These are phyloP conservation scores for Agrotis puta DNA, from an alignment of 2,888 invertebrate genomes.

Conservation along the genomic window DNA sequence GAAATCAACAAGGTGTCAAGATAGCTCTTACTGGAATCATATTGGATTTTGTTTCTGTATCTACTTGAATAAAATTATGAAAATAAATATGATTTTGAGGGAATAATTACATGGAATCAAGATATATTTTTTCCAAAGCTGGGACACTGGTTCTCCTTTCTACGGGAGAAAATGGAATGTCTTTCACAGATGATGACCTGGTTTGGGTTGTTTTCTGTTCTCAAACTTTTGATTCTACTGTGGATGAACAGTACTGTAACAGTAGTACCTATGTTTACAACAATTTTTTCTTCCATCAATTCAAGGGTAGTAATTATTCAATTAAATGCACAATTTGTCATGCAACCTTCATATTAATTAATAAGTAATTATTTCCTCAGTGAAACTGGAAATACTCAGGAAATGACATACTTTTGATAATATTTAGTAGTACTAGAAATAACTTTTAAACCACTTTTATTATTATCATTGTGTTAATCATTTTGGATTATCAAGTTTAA, in stretches of 20 bases:
- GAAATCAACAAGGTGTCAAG: background rate
- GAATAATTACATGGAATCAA: background rate
- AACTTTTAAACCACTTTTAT: constrained; percentile 40
- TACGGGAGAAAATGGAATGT: too few relatives aligned
- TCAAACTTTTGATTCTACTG: too few relatives aligned
- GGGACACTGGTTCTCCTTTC: too few relatives aligned
- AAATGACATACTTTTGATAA: constrained; percentile 42
- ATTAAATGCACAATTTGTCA: too few relatives aligned
- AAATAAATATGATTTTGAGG: background rate
- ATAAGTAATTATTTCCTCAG: constrained; percentile 17
- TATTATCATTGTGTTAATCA: constrained; percentile 44
- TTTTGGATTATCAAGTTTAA: constrained; percentile 21
- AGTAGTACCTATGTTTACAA: too few relatives aligned
- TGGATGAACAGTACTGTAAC: too few relatives aligned
- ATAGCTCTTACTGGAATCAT: background rate
- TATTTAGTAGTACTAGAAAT: constrained; percentile 24
- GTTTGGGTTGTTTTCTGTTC: too few relatives aligned
- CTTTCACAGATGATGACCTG: too few relatives aligned
- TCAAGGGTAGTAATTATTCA: too few relatives aligned
- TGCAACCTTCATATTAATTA: too few relatives aligned
- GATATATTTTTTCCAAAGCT: too few relatives aligned
- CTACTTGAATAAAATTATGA: background rate
- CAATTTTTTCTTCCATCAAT: too few relatives aligned
- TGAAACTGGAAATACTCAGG: constrained; percentile 40
- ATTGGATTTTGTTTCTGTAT: background rate